These are phyloP conservation scores for Pterostichus niger DNA, from an alignment of 2,888 invertebrate species.

Conservation along the genomic window DNA sequence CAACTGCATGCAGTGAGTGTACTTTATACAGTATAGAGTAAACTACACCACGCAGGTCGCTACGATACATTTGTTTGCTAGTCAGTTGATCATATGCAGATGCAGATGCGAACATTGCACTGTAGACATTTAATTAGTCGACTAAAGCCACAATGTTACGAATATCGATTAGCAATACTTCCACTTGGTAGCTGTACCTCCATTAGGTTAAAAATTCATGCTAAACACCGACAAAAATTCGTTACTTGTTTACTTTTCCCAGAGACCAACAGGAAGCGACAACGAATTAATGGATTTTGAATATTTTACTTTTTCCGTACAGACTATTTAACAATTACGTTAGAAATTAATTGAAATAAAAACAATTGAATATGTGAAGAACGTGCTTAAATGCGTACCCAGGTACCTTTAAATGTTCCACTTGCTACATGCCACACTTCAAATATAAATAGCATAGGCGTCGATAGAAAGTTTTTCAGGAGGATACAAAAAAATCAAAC, in stretches of 20 bases:
- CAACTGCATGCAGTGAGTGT: background rate
- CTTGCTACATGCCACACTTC: too few species aligned
- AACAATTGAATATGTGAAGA: too few species aligned
- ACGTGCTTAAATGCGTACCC: too few species aligned
- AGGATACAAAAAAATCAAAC: too few species aligned
- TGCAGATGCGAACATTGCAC: constrained; percentile 5
- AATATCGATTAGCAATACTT: constrained; percentile 26
- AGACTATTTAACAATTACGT: background rate
- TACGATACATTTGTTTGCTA: background rate
- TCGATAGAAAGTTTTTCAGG: too few species aligned
- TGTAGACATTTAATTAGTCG: constrained; percentile 39
- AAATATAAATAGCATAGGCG: too few species aligned
- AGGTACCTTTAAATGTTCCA: too few species aligned
- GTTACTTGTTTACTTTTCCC: constrained; percentile 1
- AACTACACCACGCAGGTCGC: background rate
- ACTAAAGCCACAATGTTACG: constrained; percentile 41
- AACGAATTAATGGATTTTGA: constrained; percentile 38
- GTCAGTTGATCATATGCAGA: background rate
- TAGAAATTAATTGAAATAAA: constrained; percentile 13
- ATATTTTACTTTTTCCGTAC: constrained; percentile 12
- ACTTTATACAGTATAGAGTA: background rate
- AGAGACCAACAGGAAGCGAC: background rate
- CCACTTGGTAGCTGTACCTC: background rate
- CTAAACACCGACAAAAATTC: constrained; percentile 14
- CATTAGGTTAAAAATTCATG: constrained; percentile 38